Evolutionary conservation across 2,113 vertebrate species (phyloP).

Genomic region (Rhegmatorhina hoffmannsi): DNA sequence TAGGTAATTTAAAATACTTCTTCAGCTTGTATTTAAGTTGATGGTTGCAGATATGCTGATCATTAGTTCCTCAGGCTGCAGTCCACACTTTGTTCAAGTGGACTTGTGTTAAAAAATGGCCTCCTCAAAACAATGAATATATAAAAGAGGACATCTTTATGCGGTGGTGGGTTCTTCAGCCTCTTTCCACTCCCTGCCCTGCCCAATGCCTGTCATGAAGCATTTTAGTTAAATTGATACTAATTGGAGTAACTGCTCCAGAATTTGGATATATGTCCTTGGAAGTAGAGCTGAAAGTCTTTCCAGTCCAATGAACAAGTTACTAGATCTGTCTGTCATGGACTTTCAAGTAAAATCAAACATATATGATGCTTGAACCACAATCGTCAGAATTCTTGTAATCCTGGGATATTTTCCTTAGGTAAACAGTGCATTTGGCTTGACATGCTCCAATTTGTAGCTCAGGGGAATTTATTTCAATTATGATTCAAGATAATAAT

Average conservation of each 20-base stretch:
- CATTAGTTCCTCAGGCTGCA: not conserved
- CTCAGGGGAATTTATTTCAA: not conserved
- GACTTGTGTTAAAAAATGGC: not conserved
- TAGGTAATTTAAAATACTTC: not conserved
- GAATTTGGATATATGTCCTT: not conserved
- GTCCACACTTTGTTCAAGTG: not conserved
- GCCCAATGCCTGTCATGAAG: not conserved
- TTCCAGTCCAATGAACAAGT: not conserved
- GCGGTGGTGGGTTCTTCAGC: not conserved
- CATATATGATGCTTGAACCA: not conserved
- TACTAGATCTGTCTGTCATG: not conserved
- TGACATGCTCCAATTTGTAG: not conserved
- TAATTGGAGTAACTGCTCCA: not conserved
- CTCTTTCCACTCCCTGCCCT: no score
- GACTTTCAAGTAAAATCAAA: not conserved
- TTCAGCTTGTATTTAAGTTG: not conserved
- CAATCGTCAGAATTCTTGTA: not conserved
- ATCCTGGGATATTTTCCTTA: not conserved
- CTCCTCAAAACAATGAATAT: not conserved
- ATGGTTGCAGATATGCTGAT: not conserved
- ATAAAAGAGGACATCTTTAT: not conserved
- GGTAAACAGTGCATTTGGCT: not conserved
- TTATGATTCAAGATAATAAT: not conserved
- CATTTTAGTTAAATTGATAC: not conserved
- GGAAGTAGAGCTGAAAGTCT: not conserved